Base-by-base conservation (phyloP, 1,140 invertebrate genomes). In the Muscidifurax raptorellus region DNA sequence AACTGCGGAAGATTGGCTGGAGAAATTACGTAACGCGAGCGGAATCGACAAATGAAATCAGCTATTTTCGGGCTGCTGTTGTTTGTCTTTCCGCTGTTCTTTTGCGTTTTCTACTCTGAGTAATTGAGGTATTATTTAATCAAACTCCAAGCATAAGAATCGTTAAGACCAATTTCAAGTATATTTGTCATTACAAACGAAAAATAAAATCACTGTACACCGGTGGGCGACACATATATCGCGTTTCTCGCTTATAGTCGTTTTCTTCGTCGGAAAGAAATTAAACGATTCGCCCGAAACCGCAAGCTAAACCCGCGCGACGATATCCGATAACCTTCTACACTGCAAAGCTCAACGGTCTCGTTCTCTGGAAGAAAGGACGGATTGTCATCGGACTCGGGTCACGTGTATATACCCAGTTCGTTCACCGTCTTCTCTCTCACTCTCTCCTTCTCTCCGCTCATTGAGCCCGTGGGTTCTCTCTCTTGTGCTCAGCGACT, bases 351-450 rank as follows among this genome's bases (percentile, higher is more conserved):
- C 64, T 66, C 32, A n/a, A 69, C 64, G 77, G 30, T 80, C 40
- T 80, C 52, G 18, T 52, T 52, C 47, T 52, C 22, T n/a, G 1
- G 64, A 64, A 85, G 74, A 83, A 84, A 85, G 78, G 69, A 80
- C 40, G 80, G 72, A 85, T 85, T 86, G 81, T 87, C 74, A 79
- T 83, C 78, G 78, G 80, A 67, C 77, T 40, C 52, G 36, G 36
- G 15, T 71, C 32, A n/a, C 30, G 64, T 80, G 10, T 40, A 40
- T 40, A 52, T 59, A 27, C 47, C 13, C 22, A 66, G 10, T 66
- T 78, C 27, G 75, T 59, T 77, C 52, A 59, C 52, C 52, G 52
- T n/a, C 52, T 59, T 59, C 47, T 52, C 47, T 52, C 47, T 52
- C 47, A 15, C 47, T 52, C 47, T 52, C 47, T 52, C 52, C n/a